Conservation (phyloP, 2,797 vertebrate species). For the Phrynocephalus vlangalii region DNA sequence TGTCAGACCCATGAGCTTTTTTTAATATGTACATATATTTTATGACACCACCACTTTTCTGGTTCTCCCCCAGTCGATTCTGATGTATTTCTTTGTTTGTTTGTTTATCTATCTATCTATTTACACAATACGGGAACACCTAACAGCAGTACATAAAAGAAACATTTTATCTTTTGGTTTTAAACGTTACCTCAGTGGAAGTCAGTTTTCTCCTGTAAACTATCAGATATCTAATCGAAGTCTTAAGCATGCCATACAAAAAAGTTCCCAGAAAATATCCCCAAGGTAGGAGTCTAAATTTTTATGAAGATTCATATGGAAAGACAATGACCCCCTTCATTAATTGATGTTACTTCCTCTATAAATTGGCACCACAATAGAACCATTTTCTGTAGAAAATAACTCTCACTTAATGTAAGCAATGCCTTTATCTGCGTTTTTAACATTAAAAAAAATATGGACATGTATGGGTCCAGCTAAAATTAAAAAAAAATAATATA, state of each 20-base stretch:
- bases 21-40: not conserved
- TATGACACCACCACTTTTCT: not conserved
- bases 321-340: conserved; percentile 55
- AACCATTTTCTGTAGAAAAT: conserved; percentile 59
- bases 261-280: conserved; percentile 67
- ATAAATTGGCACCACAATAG: not conserved
- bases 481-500: not conserved
- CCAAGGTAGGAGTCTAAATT: conserved; percentile 59
- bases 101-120: not conserved
- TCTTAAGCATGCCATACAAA: conserved; percentile 63
- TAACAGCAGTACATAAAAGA: conserved; percentile 2
- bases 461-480: conserved; percentile 23
- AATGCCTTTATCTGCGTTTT: not conserved
- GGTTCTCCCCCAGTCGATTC: too few relatives aligned
- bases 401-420: conserved; percentile 13
- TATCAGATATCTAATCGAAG: conserved; percentile 41
- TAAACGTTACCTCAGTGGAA: conserved; percentile 19
- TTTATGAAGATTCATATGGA: not conserved
- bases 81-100: not conserved
- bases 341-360: conserved; percentile 53
- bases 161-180: not conserved
- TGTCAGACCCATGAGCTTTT: not conserved
- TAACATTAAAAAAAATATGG: not conserved
- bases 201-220: conserved; percentile 48
- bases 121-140: conserved; percentile 20